Conservation (phyloP, 2,888 invertebrate genomes). For the Drepanosiphum platanoidis region DNA sequence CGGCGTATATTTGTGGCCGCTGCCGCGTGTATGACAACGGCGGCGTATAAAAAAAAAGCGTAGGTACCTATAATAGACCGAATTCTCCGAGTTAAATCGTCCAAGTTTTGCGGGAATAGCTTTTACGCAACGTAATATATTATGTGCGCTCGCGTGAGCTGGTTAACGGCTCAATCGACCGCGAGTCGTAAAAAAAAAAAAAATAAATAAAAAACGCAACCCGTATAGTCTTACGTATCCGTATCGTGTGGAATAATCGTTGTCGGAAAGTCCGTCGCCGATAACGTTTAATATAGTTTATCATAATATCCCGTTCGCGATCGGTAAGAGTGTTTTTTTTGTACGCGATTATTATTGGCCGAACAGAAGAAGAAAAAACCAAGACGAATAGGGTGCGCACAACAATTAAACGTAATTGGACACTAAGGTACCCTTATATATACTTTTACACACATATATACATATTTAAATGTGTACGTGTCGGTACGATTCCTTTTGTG, state of each 20-base stretch:
- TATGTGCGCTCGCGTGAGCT: background rate
- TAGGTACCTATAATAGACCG: background rate
- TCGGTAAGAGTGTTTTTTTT: background rate
- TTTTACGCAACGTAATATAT: too few species aligned
- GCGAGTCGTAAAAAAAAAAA: background rate
- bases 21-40: too few species aligned
- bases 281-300: background rate
- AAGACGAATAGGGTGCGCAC: slow-evolving; percentile 7
- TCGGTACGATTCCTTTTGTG: background rate
- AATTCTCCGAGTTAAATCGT: background rate
- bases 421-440: background rate
- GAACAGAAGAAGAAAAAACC: background rate
- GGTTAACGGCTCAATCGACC: background rate
- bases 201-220: too few species aligned
- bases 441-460: too few species aligned
- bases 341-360: background rate
- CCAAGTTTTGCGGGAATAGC: background rate
- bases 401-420: slow-evolving; percentile 46
- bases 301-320: background rate
- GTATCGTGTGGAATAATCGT: background rate
- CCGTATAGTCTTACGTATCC: background rate
- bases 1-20: background rate
- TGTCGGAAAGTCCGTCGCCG: background rate
- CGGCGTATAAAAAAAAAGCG: too few species aligned
- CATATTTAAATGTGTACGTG: too few species aligned